Evolutionary conservation across 2,797 vertebrate genomes (phyloP).

Genomic region (Enteromius mattozi): DNA sequence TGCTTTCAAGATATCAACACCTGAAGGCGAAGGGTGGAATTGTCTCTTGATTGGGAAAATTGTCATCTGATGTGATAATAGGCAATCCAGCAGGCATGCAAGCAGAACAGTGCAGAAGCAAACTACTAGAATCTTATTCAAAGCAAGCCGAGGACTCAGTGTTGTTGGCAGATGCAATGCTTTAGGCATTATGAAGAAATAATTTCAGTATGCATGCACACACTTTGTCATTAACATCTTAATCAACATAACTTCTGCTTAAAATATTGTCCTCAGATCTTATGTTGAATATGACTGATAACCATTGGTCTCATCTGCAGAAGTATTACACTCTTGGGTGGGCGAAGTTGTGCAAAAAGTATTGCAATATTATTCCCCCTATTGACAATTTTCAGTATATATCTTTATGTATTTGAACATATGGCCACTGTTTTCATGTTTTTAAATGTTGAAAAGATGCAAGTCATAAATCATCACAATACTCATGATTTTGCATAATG

Average conservation of each 20-base stretch:
- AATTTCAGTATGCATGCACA: neutral
- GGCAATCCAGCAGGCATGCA: neutral
- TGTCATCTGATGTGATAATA: slow-evolving; percentile 11
- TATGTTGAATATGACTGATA: slow-evolving; percentile 18
- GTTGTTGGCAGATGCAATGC: neutral
- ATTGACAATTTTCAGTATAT: neutral
- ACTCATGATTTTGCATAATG: neutral
- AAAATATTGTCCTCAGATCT: slow-evolving; percentile 14
- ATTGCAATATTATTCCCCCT: neutral
- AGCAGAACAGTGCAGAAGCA: neutral
- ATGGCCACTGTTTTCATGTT: neutral
- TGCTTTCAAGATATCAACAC: slow-evolving; percentile 11
- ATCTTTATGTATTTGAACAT: neutral
- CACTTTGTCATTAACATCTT: slow-evolving; percentile 42
- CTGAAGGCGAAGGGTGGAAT: slow-evolving; percentile 18
- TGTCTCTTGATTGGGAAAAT: slow-evolving; percentile 22
- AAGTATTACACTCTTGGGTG: slow-evolving; percentile 2
- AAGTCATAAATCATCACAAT: neutral
- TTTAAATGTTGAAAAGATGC: neutral
- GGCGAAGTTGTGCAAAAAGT: neutral
- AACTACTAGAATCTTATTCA: slow-evolving; percentile 5
- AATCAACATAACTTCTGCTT: slow-evolving; percentile 32
- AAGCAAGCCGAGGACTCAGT: neutral
- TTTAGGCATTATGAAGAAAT: slow-evolving; percentile 15
- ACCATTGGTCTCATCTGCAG: neutral